Conservation (phyloP, 2,888 invertebrate species). For the Agrypnus murinus region DNA sequence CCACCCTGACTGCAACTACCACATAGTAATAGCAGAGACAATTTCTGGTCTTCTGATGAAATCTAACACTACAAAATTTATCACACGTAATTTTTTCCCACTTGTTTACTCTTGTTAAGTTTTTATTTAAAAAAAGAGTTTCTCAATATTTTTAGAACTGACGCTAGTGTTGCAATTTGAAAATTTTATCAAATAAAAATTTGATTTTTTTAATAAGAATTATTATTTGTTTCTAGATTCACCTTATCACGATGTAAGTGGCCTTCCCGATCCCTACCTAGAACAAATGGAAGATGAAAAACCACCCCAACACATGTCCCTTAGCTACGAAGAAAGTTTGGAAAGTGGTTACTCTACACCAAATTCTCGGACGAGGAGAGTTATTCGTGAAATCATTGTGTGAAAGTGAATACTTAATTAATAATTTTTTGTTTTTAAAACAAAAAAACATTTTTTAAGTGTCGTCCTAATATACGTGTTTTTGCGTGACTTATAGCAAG, state of each 20-base stretch:
- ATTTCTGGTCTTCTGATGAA: no score
- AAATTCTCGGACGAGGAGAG: constrained; percentile 92
- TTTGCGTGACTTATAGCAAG: constrained; percentile 29
- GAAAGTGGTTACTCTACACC: constrained; percentile 96
- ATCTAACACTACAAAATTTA: no score
- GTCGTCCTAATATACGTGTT: constrained; percentile 22
- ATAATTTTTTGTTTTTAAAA: not conserved
- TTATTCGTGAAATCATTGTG: constrained; percentile 96
- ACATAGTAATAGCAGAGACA: no score
- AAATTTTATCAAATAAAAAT: no score
- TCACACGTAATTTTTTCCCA: no score
- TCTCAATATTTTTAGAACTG: no score
- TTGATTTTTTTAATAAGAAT: no score
- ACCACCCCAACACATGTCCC: constrained; percentile 89
- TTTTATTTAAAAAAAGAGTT: no score
- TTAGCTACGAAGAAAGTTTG: constrained; percentile 94
- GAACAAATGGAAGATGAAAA: constrained; percentile 88
- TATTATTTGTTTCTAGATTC: constrained; percentile 89
- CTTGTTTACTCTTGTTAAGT: no score
- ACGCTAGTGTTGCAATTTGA: no score
- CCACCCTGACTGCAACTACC: no score
- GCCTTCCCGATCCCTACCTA: constrained; percentile 91
- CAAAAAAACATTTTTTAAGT: constrained; percentile 20
- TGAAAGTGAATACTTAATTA: constrained; percentile 69
- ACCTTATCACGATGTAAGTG: constrained; percentile 95